These are phyloP conservation scores for Polydrusus cervinus DNA, from an alignment of 2,888 invertebrate genomes.

Conservation along the genomic window DNA sequence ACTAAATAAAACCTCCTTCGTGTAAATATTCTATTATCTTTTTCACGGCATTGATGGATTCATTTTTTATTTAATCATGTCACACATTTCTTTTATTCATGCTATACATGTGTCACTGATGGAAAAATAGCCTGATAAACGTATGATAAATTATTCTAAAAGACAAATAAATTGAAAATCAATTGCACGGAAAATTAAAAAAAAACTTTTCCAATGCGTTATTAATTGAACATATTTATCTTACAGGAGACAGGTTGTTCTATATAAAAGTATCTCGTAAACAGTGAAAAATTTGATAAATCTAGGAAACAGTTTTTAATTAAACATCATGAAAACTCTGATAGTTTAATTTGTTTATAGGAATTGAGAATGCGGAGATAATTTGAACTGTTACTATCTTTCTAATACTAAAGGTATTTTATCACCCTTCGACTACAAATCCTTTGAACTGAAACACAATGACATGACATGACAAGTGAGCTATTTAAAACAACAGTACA, in stretches of 20 bases:
- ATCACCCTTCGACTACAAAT: too few species aligned
- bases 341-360: too few species aligned
- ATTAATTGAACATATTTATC: background rate
- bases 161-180: conserved; percentile 18
- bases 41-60: conserved; percentile 1
- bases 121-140: background rate
- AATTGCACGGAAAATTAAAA: conserved; percentile 2
- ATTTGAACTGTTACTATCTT: too few species aligned
- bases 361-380: too few species aligned
- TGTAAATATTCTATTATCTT: conserved; percentile 13
- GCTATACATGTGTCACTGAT: conserved; percentile 4
- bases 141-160: conserved; percentile 8
- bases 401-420: too few species aligned
- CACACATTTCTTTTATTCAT: conserved; percentile 13
- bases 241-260: background rate
- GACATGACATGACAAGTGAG: too few species aligned
- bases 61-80: conserved; percentile 15
- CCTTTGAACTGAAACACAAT: too few species aligned
- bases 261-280: too few species aligned
- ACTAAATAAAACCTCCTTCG: background rate
- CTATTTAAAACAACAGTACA: too few species aligned
- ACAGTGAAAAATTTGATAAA: too few species aligned
- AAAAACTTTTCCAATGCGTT: background rate
- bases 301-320: too few species aligned
- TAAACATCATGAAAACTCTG: too few species aligned